Conservation (phyloP, 1,140 invertebrate species). For the Danaus melanippus region DNA sequence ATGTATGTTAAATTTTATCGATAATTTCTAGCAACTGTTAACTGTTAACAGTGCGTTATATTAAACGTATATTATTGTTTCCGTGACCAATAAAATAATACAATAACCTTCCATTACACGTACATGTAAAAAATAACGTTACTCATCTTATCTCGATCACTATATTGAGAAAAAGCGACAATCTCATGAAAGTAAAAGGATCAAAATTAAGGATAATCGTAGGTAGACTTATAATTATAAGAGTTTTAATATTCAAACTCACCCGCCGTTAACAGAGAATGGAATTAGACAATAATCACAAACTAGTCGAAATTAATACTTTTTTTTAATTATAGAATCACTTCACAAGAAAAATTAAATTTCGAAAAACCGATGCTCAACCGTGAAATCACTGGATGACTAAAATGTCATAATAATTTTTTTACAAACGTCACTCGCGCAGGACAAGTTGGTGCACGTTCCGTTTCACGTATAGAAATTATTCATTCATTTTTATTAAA, state of each 20-base stretch:
- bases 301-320: constrained; percentile 14
- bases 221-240: constrained; percentile 7
- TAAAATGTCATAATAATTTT: constrained; percentile 50
- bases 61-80: background rate
- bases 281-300: constrained; percentile 12
- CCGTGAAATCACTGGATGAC: constrained; percentile 27
- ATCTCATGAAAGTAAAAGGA: background rate
- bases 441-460: constrained; percentile 41
- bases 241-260: constrained; percentile 6
- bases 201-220: constrained; percentile 5
- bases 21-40: background rate
- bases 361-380: constrained; percentile 15
- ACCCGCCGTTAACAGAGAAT: constrained; percentile 14
- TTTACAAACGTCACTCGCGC: constrained; percentile 31
- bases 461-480: constrained; percentile 50
- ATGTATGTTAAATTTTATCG: background rate
- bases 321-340: constrained; percentile 29
- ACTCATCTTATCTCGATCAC: constrained; percentile 20
- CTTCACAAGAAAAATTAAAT: constrained; percentile 24
- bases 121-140: constrained; percentile 12
- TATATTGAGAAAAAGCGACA: constrained; percentile 10
- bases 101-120: background rate
- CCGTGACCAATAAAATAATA: background rate
- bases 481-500: constrained; percentile 29
- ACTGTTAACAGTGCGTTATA: background rate